Conservation (phyloP, 1,140 invertebrate genomes). For the Stenopsyche tienmushanensis region DNA sequence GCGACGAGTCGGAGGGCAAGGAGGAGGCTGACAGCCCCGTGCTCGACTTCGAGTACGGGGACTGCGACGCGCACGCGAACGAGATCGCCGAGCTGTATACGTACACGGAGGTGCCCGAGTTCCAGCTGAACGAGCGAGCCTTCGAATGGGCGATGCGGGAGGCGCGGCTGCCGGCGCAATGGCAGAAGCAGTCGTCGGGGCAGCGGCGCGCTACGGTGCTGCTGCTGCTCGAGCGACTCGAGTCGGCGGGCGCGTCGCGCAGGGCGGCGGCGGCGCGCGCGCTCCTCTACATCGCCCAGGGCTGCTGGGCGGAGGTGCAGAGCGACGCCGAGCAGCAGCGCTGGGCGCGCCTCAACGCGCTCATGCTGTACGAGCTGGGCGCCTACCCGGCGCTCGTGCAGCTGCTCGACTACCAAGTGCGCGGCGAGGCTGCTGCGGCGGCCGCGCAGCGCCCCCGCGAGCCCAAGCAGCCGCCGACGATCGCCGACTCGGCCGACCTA, state of each 20-base stretch:
- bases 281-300: slow-evolving; percentile 90
- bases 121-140: slow-evolving; percentile 82
- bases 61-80: slow-evolving; percentile 84
- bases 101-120: slow-evolving; percentile 93
- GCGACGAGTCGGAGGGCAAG: slow-evolving; percentile 49
- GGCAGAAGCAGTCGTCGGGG: slow-evolving; percentile 70
- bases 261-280: slow-evolving; percentile 86
- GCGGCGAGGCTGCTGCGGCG: slow-evolving; percentile 73
- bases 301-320: slow-evolving; percentile 91
- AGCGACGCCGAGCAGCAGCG: slow-evolving; percentile 85
- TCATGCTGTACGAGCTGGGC: slow-evolving; percentile 85
- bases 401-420: slow-evolving; percentile 91
- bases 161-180: slow-evolving; percentile 73
- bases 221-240: slow-evolving; percentile 86
- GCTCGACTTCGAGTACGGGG: slow-evolving; percentile 90
- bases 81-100: slow-evolving; percentile 96
- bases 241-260: slow-evolving; percentile 76
- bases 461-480: slow-evolving; percentile 71
- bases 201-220: slow-evolving; percentile 75
- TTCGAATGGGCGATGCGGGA: slow-evolving; percentile 86
- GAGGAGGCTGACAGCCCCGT: slow-evolving; percentile 66
- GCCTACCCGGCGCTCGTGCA: slow-evolving; percentile 88
- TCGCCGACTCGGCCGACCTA: slow-evolving; percentile 89
- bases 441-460: slow-evolving; percentile 79
- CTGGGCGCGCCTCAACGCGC: slow-evolving; percentile 80